Evolutionary conservation across 2,888 invertebrate species (phyloP), one percentile per base, ranked within the genome.

Genomic region (Andrena chrysosceles): DNA sequence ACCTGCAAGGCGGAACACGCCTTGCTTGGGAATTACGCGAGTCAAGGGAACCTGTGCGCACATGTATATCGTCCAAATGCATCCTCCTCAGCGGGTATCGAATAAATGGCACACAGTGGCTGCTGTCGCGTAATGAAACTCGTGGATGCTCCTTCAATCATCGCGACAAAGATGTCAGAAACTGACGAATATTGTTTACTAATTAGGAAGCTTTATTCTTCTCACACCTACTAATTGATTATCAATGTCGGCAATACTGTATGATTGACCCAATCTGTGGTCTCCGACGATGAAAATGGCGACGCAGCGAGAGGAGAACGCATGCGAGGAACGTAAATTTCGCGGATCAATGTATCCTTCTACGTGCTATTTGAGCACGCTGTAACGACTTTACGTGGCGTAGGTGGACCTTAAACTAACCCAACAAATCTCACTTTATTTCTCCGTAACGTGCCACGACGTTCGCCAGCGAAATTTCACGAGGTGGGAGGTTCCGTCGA

Each of bases 341-440:
- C 33, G 33, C 60, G 26, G 52, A 0, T 26, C 49, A 48, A 71
- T 63, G 31, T 66, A 77, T 66, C 54, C 26, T 64, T 59, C 76
- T 70, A 69, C 52, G 23, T 31, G 26, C 66, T 35, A 66, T 80
- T 74, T 59, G 35, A 75, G 59, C 63, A 26, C 26, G 29, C 20
- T 31, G 23, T 71, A 71, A 67, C 66, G 68, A 71, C 66, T 78
- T 77, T 59, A 54, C 13, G 42, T 31, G 31, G 20, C 56, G 49
- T 35, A 54, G 42, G 42, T 52, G 54, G 33, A 63, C 35, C 59
- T 49, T 31, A 72, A 73, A 76, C 68, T 72, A 69, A 49, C 71
- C 64, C 80, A 71, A 87, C 87, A 76, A 86, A 81, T 85, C 81
- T 83, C 80, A 76, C 83, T 87, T 80, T 83, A 71, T 67, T 76